Base-by-base conservation (phyloP, 2,797 vertebrate genomes). In the Emydoidea blandingii region DNA sequence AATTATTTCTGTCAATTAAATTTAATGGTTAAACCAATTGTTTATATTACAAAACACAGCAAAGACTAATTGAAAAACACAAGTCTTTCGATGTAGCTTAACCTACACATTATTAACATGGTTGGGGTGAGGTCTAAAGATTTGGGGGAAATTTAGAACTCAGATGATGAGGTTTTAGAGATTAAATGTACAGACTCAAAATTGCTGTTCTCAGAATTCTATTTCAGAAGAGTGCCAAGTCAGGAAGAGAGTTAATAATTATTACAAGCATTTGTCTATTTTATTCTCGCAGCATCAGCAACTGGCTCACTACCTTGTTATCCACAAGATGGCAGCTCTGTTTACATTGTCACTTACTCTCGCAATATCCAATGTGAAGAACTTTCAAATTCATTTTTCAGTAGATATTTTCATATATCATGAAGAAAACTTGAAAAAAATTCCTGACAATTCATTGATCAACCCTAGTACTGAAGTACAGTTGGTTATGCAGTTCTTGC, bases 1-100 rank as follows among this genome's bases (percentile, higher is more conserved):
- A 95, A 76, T 96, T 97, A 93, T 93, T 93, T 94, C 87, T 95
- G 96, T 95, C 91, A 97, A 85, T 97, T 93, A 94, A 97, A 96
- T 97, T 97, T 97, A 97, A 95, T 89, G 83, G 91, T 97, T 98
- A 98, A 98, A 96, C 88, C 92, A 98, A 98, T 97, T 97, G 97
- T 97, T 97, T 97, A 90, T 97, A 95, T 97, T 97, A 93, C 86
- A 93, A 97, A 98, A 97, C 53, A 95, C 68, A 96, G 92, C 86
- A 94, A 91, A 93, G 34, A 76, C 80, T 98, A 97, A 98, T 95
- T 97, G 96, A 96, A 97, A 95, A 93, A 65, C 89, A 94, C 78
- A 95, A 94, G 34, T 92, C 83, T 76, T 91, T 76, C 79, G 87
- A 78, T 79, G 11, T 93, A 96, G 85, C 34, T 95, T 94, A 96